A percentile compares a stretch with the other conserved stretches of the same genome.
Evolutionary conservation across 2,797 vertebrate species (phyloP).

Genomic region (Limosa lapponica): DNA sequence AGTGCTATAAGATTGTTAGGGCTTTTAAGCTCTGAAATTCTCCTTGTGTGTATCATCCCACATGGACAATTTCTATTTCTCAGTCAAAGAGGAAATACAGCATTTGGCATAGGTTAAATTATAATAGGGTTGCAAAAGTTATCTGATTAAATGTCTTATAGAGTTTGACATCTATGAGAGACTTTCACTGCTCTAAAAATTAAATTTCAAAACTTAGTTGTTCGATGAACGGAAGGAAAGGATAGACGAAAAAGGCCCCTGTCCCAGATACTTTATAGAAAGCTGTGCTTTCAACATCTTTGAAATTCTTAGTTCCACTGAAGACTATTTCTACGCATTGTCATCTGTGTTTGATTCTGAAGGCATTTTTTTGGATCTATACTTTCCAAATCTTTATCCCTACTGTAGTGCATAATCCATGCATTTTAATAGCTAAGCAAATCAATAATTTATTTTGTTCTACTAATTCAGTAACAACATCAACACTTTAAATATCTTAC

Average conservation of each 20-base stretch:
- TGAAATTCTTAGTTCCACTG: background rate
- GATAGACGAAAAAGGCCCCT: background rate
- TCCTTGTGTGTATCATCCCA: background rate
- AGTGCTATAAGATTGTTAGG: background rate
- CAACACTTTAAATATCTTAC: background rate
- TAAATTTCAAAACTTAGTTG: slow-evolving; percentile 2
- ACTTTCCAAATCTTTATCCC: background rate
- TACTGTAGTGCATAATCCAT: background rate
- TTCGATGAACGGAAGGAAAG: background rate
- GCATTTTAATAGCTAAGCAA: background rate
- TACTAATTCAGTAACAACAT: background rate
- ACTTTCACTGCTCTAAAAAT: slow-evolving; percentile 29
- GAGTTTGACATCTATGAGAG: background rate
- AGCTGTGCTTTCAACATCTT: background rate
- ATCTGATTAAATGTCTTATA: background rate
- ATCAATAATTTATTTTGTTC: background rate
- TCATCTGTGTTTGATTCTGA: background rate
- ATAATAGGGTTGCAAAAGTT: background rate
- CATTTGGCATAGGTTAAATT: background rate
- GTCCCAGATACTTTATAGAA: background rate
- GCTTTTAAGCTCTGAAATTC: background rate
- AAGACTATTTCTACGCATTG: background rate
- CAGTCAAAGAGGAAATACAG: background rate
- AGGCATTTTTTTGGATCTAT: background rate
- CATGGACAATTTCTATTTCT: background rate